Percentiles rank a stretch among this genome's conserved stretches.
Conservation (phyloP, 2,113 vertebrate genomes). For the Eulemur macaco region DNA sequence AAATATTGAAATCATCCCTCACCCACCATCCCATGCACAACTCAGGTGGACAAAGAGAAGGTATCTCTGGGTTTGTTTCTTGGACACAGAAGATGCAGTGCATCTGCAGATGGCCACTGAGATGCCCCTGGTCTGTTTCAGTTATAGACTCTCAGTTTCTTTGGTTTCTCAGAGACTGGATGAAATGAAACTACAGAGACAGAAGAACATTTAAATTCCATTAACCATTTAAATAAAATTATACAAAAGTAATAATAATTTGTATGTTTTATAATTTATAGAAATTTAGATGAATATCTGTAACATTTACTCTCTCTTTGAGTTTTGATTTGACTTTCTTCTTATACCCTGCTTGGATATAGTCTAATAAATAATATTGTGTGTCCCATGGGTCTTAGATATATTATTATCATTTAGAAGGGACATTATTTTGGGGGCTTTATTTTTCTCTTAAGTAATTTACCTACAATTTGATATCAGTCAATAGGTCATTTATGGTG, state of each 20-base stretch:
- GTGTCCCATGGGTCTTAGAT: not conserved
- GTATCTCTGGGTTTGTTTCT: not conserved
- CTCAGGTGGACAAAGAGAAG: not conserved
- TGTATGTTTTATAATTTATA: not conserved
- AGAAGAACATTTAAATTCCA: not conserved
- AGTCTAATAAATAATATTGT: not conserved
- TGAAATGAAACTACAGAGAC: not conserved
- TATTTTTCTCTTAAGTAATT: not conserved
- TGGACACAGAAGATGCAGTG: not conserved
- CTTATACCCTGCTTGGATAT: not conserved
- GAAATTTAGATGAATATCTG: not conserved
- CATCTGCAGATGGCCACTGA: not conserved
- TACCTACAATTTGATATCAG: not conserved
- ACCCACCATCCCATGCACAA: fast-evolving
- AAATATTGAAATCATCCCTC: not conserved
- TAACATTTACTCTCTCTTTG: not conserved
- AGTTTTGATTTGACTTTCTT: not conserved
- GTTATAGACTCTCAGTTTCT: not conserved
- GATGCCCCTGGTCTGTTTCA: not conserved
- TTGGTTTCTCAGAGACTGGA: not conserved
- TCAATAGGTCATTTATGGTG: not conserved
- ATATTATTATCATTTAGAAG: not conserved
- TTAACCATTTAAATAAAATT: not conserved
- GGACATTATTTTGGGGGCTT: not conserved
- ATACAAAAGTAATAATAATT: not conserved